These are phyloP conservation scores for Dysmachus trigonus DNA, from an alignment of 2,888 invertebrate species.

Conservation along the genomic window DNA sequence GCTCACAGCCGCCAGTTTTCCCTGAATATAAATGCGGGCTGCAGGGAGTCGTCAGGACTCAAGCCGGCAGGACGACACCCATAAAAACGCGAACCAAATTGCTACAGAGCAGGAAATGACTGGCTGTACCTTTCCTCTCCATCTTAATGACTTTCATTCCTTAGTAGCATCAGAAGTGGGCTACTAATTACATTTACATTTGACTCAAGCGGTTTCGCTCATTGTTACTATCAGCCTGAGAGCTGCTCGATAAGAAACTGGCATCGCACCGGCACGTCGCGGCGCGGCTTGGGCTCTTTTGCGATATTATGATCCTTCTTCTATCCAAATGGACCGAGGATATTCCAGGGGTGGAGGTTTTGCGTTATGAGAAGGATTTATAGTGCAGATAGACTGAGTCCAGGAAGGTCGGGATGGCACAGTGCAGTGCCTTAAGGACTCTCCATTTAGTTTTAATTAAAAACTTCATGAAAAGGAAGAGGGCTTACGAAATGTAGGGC, in stretches of 20 bases:
- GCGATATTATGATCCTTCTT: background rate
- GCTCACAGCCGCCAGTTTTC: background rate
- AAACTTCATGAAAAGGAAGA: background rate
- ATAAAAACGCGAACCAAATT: background rate
- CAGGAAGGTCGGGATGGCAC: background rate
- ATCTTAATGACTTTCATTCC: background rate
- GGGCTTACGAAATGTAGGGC: background rate
- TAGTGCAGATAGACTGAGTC: background rate
- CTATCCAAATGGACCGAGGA: background rate
- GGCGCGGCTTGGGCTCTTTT: background rate
- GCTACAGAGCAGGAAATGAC: background rate
- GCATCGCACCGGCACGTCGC: background rate
- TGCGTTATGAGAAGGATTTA: background rate
- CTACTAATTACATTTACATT: background rate
- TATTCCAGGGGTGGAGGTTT: background rate
- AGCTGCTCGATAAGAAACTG: background rate
- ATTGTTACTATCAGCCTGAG: background rate
- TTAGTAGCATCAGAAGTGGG: background rate
- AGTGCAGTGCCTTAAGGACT: background rate
- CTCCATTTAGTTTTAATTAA: background rate
- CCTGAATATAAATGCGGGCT: background rate
- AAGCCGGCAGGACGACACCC: background rate
- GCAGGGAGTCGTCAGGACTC: background rate
- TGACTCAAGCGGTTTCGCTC: background rate
- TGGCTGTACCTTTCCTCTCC: background rate